A percentile compares a stretch with the other conserved stretches of the same genome.
phyloP scores from a whole-genome alignment of 2,797 vertebrate genomes.

The Aulostomus chinensis region DNA sequence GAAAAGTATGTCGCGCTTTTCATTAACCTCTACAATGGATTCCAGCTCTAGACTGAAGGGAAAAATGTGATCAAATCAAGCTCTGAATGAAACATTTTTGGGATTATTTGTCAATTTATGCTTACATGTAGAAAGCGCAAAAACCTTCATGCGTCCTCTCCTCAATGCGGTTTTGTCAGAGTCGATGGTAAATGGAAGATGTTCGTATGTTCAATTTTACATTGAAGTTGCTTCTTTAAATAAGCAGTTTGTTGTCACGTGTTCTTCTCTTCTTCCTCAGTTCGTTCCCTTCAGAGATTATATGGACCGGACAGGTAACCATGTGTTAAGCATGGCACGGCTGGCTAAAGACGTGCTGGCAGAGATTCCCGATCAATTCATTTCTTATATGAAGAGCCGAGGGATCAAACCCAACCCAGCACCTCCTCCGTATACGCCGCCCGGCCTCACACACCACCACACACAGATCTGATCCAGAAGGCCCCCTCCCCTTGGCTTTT shows the following conservation, averaged over 20 bases:
- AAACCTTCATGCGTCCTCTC: too few species aligned
- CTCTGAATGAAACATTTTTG: too few species aligned
- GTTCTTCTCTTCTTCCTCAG: slow-evolving; percentile 61
- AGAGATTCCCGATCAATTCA: slow-evolving; percentile 96
- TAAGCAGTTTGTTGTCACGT: not conserved
- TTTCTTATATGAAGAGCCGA: slow-evolving; percentile 96
- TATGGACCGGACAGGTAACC: slow-evolving; percentile 90
- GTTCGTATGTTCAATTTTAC: too few species aligned
- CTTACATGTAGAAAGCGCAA: too few species aligned
- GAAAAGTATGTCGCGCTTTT: too few species aligned
- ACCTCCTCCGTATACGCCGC: slow-evolving; percentile 76
- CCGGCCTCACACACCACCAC: slow-evolving; percentile 82
- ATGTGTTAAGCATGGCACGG: slow-evolving; percentile 94
- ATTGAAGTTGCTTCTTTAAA: not conserved
- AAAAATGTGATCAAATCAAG: too few species aligned
- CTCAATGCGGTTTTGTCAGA: too few species aligned
- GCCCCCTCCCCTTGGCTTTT: too few species aligned
- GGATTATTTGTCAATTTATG: too few species aligned
- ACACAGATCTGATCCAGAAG: slow-evolving; percentile 82
- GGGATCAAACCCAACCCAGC: slow-evolving; percentile 90
- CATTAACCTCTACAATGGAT: too few species aligned
- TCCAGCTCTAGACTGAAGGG: too few species aligned
- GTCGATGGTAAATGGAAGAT: too few species aligned
- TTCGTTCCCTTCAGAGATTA: slow-evolving; percentile 96
- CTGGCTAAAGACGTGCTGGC: slow-evolving; percentile 95